Evolutionary conservation across 2,113 vertebrate species (phyloP).

Genomic region (Tychaedon coryphoeus): DNA sequence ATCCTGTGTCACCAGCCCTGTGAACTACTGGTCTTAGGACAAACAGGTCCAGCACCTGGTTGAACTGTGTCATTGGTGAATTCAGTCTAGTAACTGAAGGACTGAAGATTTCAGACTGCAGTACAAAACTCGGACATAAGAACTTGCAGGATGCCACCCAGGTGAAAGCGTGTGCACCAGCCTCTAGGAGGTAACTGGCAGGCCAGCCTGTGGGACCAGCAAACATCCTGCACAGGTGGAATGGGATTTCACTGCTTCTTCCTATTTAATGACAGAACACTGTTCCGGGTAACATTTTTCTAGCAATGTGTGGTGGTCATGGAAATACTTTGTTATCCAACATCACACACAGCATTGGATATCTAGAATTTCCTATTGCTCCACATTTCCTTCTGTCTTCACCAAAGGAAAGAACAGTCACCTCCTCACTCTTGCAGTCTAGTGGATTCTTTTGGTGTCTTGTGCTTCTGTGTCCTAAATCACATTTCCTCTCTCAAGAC

Average conservation of each 20-base stretch:
- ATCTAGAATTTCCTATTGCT: not conserved
- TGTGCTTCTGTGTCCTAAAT: not conserved
- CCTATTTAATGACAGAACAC: not conserved
- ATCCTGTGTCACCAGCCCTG: not conserved
- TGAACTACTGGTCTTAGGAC: not conserved
- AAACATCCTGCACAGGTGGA: not conserved
- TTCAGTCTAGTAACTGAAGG: not conserved
- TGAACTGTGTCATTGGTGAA: not conserved
- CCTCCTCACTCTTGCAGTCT: not conserved
- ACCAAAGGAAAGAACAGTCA: not conserved
- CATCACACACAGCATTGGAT: not conserved
- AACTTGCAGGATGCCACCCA: accelerated
- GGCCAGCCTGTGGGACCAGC: not conserved
- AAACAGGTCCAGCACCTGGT: not conserved
- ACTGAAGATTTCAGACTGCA: not conserved
- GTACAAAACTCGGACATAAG: not conserved
- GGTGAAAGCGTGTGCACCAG: accelerated
- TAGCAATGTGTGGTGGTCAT: not conserved
- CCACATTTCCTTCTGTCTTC: not conserved
- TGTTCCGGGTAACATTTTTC: not conserved
- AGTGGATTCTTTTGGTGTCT: not conserved
- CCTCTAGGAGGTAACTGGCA: not conserved
- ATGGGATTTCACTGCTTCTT: not conserved
- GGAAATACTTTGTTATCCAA: not conserved
- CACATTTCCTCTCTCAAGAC: not conserved